phyloP scores from a whole-genome alignment of 2,797 vertebrate genomes.

The Scyliorhinus canicula region DNA sequence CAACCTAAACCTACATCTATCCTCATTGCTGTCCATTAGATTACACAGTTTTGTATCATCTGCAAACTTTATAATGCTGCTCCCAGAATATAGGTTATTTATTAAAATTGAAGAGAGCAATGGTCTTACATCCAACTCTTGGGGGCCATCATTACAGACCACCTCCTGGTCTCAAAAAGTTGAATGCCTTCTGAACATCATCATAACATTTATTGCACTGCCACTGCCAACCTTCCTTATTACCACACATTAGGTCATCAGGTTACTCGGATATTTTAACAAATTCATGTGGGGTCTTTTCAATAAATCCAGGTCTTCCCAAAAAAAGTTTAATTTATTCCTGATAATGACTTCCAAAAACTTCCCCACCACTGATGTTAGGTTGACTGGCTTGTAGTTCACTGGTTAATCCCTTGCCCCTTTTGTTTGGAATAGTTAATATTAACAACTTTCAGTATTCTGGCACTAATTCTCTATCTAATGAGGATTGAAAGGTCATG shows the following conservation, averaged over 20 bases:
- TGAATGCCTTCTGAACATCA: neutral
- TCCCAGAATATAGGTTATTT: neutral
- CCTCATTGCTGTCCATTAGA: too few relatives aligned
- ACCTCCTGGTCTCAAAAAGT: neutral
- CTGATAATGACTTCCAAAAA: neutral
- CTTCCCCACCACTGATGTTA: neutral
- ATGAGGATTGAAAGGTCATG: neutral
- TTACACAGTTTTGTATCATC: too few relatives aligned
- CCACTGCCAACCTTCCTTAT: neutral
- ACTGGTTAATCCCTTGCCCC: neutral
- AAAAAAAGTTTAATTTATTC: neutral
- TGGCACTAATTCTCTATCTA: neutral
- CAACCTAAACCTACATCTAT: too few relatives aligned
- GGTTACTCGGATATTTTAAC: neutral
- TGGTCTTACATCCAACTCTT: neutral
- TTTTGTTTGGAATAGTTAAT: neutral
- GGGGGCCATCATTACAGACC: neutral
- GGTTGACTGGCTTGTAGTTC: neutral
- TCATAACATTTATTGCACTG: neutral
- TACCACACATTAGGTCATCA: neutral
- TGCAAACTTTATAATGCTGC: too few relatives aligned
- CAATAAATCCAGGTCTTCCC: too few relatives aligned
- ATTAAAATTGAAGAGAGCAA: neutral
- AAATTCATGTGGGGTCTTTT: neutral
- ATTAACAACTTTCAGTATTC: neutral